These are phyloP conservation scores for Bombus impatiens DNA, from an alignment of 1,140 invertebrate species.

Conservation along the genomic window DNA sequence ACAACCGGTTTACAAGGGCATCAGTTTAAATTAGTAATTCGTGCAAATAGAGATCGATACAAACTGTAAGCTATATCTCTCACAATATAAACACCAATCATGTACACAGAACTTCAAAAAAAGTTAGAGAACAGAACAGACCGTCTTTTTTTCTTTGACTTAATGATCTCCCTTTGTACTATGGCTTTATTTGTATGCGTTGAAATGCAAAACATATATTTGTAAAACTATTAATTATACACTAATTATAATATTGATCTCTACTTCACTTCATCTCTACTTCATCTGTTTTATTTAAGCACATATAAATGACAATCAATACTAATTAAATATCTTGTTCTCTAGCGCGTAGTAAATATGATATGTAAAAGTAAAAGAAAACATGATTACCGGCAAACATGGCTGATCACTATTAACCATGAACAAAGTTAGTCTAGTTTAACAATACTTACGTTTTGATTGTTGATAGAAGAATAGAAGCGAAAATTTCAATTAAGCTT, in stretches of 20 bases:
- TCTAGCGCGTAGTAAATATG: not conserved
- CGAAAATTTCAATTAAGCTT: not conserved
- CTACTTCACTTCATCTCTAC: not conserved
- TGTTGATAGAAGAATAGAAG: not conserved
- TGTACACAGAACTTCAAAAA: not conserved
- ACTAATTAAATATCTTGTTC: not conserved
- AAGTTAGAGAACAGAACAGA: not conserved
- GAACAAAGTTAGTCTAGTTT: not conserved
- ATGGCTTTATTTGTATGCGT: not conserved
- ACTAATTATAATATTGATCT: slow-evolving; percentile 1
- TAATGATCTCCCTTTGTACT: not conserved
- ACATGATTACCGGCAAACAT: slow-evolving; percentile 35
- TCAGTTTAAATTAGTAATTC: not conserved
- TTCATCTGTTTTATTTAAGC: not conserved
- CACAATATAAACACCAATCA: not conserved
- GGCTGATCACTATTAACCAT: not conserved
- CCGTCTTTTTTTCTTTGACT: not conserved
- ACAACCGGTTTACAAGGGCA: not conserved
- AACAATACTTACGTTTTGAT: slow-evolving; percentile 27
- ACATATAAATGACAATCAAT: not conserved
- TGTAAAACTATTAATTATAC: not conserved
- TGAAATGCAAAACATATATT: not conserved
- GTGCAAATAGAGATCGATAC: slow-evolving; percentile 5
- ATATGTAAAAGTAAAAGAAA: slow-evolving; percentile 17
- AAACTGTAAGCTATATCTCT: not conserved